phyloP scores from a whole-genome alignment of 2,888 invertebrate genomes.

The Drosophila mercatorum region DNA sequence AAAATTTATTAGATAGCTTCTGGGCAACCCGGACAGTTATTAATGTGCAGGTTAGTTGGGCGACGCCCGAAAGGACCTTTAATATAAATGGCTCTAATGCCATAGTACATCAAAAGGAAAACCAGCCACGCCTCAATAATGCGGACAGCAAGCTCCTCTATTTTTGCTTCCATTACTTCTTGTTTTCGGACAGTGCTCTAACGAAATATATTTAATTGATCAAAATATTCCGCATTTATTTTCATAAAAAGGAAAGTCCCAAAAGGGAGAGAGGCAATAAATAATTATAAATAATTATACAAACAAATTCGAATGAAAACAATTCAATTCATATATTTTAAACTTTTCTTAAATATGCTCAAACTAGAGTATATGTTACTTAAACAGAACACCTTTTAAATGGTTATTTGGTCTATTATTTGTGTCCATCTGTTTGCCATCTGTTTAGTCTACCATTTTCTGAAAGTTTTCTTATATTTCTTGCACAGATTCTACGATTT shows the following conservation, averaged over 20 bases:
- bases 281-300: neutral
- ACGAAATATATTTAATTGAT: constrained; percentile 1
- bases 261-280: neutral
- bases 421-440: neutral
- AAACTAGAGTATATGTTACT: no score
- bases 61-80: constrained; percentile 23
- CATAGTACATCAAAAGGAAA: constrained; percentile 16
- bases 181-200: neutral
- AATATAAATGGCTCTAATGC: constrained; percentile 53
- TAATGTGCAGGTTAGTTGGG: constrained; percentile 68
- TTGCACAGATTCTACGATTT: neutral
- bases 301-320: no score
- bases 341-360: no score
- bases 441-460: neutral
- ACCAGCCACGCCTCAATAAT: constrained; percentile 3
- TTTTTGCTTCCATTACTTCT: neutral
- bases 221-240: constrained; percentile 14
- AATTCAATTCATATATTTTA: no score
- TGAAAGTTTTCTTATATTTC: neutral
- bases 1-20: constrained; percentile 65
- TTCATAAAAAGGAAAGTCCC: neutral
- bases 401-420: no score
- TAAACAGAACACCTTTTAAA: no score
- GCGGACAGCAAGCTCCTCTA: neutral
- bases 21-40: constrained; percentile 51